Conservation (phyloP, 2,113 vertebrate genomes). For the Onychorhynchus coronatus region DNA sequence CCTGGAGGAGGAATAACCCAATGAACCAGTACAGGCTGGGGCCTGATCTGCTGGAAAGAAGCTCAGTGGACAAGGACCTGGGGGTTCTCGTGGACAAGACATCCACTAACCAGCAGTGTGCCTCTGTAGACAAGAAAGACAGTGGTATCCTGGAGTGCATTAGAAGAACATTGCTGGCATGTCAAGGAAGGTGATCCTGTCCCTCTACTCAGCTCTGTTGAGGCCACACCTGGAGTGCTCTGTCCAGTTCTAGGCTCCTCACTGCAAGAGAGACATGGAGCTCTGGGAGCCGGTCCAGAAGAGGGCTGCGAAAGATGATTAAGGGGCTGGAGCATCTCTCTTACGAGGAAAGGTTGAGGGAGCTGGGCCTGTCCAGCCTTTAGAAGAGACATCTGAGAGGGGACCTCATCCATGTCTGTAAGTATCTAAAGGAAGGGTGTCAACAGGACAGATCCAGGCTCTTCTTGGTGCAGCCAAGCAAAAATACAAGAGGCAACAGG, state of each 20-base stretch:
- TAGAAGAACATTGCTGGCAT: not conserved
- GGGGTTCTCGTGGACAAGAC: rapidly evolving
- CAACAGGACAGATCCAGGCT: not conserved
- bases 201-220: rapidly evolving
- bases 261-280: not conserved
- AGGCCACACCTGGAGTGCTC: not conserved
- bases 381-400: not conserved
- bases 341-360: not conserved
- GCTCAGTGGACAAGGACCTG: not conserved
- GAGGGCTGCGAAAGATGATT: not conserved
- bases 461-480: not conserved
- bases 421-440: not conserved
- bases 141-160: rapidly evolving
- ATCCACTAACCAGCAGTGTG: not conserved
- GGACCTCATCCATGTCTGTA: not conserved
- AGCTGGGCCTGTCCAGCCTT: not conserved
- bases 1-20: not conserved
- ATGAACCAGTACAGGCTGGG: not conserved
- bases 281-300: rapidly evolving
- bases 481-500: not conserved
- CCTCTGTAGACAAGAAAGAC: not conserved
- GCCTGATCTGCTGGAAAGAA: not conserved
- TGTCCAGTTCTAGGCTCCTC: not conserved
- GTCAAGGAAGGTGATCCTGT: rapidly evolving
- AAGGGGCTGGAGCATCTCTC: not conserved